Conservation (phyloP, 2,888 invertebrate genomes). For the Pachydiplax longipennis region DNA sequence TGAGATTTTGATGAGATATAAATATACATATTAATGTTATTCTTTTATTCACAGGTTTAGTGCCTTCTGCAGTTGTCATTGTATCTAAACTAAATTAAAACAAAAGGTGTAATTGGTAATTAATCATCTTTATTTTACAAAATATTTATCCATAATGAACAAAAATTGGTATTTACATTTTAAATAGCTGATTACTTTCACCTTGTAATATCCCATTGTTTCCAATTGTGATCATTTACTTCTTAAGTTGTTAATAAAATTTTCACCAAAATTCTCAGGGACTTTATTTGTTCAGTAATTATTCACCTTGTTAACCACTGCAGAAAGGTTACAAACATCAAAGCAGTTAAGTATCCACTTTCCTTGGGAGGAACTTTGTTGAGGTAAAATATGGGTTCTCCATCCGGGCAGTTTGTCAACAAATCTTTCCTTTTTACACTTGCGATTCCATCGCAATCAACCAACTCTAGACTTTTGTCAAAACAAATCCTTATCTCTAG, state of each 20-base stretch:
- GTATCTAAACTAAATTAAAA: conserved; percentile 62
- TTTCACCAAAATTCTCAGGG: neutral
- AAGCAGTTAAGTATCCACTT: conserved; percentile 62
- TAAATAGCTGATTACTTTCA: too few species aligned
- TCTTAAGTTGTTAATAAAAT: neutral
- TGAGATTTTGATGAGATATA: neutral
- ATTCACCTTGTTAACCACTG: conserved; percentile 70
- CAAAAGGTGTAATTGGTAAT: neutral
- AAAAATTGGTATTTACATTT: neutral
- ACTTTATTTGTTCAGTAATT: neutral
- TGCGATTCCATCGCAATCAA: conserved; percentile 70
- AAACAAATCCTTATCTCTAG: conserved; percentile 80
- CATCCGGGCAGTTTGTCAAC: conserved; percentile 50
- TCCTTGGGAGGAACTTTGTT: conserved; percentile 40
- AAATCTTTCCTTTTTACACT: conserved; percentile 51
- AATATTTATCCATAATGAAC: neutral
- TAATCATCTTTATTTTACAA: neutral
- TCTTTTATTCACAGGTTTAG: conserved; percentile 70
- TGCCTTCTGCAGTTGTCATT: conserved; percentile 84
- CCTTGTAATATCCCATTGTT: too few species aligned
- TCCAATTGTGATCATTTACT: neutral
- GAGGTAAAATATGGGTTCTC: conserved; percentile 48
- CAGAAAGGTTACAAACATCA: conserved; percentile 66
- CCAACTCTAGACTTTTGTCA: conserved; percentile 68
- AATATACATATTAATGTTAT: neutral